Conservation (phyloP, 2,888 invertebrate genomes). For the Stomorhina lunata region DNA sequence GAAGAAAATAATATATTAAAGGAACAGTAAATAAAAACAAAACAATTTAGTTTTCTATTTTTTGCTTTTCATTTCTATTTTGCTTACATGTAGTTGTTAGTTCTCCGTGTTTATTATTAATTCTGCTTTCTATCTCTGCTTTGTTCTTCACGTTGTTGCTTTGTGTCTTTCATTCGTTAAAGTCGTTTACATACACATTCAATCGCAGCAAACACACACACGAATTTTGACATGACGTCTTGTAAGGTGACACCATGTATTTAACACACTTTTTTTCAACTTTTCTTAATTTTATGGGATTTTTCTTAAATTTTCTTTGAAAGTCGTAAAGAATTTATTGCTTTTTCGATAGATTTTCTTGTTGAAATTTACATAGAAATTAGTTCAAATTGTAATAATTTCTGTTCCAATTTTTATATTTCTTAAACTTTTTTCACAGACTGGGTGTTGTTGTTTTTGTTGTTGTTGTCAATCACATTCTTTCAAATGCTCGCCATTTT, state of each 20-base stretch:
- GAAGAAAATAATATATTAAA: not conserved
- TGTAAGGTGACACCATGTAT: constrained; percentile 33
- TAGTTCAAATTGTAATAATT: not conserved
- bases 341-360: not conserved
- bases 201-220: not conserved
- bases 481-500: constrained; percentile 40
- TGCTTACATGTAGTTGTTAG: constrained; percentile 36
- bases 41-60: not conserved
- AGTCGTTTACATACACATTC: not conserved
- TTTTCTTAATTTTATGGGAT: not conserved
- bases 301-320: not conserved
- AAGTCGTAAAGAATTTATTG: not conserved
- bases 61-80: too few relatives aligned
- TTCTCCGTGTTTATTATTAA: constrained; percentile 24
- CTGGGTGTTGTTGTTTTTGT: not conserved
- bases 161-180: not conserved
- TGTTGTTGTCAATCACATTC: constrained; percentile 13
- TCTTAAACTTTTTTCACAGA: not conserved
- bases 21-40: not conserved
- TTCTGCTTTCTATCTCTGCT: not conserved
- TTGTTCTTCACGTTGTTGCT: constrained; percentile 5
- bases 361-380: not conserved
- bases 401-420: not conserved
- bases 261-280: constrained; percentile 7
- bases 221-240: not conserved